Evolutionary conservation across 2,797 vertebrate species (phyloP), one percentile per base, ranked within the genome.

Genomic region (Microhierax caerulescens): DNA sequence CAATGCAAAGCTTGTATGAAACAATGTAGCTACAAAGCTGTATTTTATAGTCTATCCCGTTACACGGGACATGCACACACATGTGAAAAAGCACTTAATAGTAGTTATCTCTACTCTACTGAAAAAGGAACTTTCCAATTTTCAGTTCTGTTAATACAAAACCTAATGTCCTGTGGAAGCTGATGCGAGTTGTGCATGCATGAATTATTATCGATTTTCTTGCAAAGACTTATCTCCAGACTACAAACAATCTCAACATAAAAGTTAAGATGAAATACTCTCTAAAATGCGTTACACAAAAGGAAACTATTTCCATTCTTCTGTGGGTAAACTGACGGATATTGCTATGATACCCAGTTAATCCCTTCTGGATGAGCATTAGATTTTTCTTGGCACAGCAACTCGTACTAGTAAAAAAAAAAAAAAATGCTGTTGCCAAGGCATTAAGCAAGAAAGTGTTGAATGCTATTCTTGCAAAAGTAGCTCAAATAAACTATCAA

Each of bases 191-290:
- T 80, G 90, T 80, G 93, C 85, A 95, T 85, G 93, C 97, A 93
- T 93, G 97, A 97, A 75, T 96, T 97, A 90, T 88, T 96, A 98
- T 97, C 13, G 60, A 98, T 98, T 97, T 96, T 67, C 83, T 85
- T 69, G 93, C 92, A 95, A 95, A 97, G 95, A 92, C 96, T 97
- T 97, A 97, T 97, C 95, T 97, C 90, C 65, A 88, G 78, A 95
- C 20, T 51, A 86, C 88, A 96, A 96, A 94, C 48, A 89, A 72
- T 21, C 20, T 86, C 82, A 91, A 53, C 70, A 94, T 94, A 89
- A 94, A 97, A 98, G 93, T 96, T 96, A 89, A 94, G 94, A 82
- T 39, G 84, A 97, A 96, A 97, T 81, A 64, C 67, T 92, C 89
- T 87, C 92, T 95, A 85, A 96, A 95, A 61, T 65, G 64, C 60